A percentile compares a stretch with the other conserved stretches of the same genome.
These are phyloP conservation scores for Psilopogon haemacephalus DNA, from an alignment of 2,113 vertebrate genomes.

Conservation along the genomic window DNA sequence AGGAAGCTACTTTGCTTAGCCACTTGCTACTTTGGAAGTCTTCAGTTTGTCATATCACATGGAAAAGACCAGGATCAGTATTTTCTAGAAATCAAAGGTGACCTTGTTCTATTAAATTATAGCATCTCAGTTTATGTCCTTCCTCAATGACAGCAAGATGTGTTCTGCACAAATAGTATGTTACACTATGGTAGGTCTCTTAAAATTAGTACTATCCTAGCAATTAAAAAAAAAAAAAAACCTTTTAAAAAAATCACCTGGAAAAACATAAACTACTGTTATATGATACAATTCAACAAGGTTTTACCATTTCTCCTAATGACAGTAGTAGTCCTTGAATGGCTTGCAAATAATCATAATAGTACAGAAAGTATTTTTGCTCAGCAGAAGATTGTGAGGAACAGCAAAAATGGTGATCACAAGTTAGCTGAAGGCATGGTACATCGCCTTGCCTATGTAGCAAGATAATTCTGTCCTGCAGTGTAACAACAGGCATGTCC, in stretches of 20 bases:
- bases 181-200: not conserved
- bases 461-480: constrained; percentile 8
- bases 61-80: not conserved
- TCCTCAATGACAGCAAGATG: not conserved
- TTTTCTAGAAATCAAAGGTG: not conserved
- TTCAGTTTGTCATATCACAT: not conserved
- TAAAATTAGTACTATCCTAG: not conserved
- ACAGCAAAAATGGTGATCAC: not conserved
- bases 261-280: not conserved
- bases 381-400: not conserved
- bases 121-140: not conserved
- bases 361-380: not conserved
- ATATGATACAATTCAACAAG: not conserved
- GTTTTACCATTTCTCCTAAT: not conserved
- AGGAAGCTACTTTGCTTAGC: not conserved
- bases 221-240: not conserved
- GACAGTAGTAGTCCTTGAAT: not conserved
- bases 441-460: not conserved
- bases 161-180: not conserved
- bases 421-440: not conserved
- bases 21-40: not conserved
- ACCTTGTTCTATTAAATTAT: not conserved
- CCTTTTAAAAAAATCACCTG: too few species aligned
- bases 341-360: not conserved
- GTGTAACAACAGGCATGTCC: not conserved